Evolutionary conservation across 2,797 vertebrate genomes (phyloP), one percentile per base, ranked within the genome.

Genomic region (Nannoperca australis): DNA sequence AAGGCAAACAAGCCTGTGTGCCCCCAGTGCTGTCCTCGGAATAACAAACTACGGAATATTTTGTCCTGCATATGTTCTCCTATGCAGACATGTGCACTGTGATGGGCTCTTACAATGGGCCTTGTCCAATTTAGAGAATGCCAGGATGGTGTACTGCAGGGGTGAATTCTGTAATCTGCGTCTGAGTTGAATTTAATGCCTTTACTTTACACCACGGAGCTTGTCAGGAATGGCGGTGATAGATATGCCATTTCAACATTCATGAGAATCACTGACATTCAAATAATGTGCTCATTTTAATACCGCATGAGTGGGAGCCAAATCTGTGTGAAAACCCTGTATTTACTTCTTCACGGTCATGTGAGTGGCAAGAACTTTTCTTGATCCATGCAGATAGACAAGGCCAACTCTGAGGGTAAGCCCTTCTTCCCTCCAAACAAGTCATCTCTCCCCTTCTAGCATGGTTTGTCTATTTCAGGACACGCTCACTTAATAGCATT

Each of bases 21-120:
- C 93, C 95, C 93, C 92, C 93, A 73, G 92, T 78, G 93, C 88
- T 86, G 93, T 93, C 93, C 91, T 88, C 93, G 76, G 95, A 95
- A 95, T 95, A 95, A 94, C 94, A 95, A 95, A 95, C 93, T 93
- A 90, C 87, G 88, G 94, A 94, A 95, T 95, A 95, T 95, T 95
- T 94, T 95, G 93, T 95, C 94, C 93, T 93, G 94, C 93, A 95
- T 95, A 94, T 95, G 93, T 95, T 95, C 93, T 81, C 81, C 90
- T 79, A 83, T 86, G 91, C 93, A 87, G 91, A 94, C 92, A 94
- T 91, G 92, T 91, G 88, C 87, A 73, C 87, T 73, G 80, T 89
- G 93, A 95, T 92, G 88, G 93, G 93, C 90, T 89, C 90, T 90
- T 87, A 91, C 91, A 92, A 85, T 84, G 90, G 92, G 89, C 90